Conservation (phyloP, 2,797 vertebrate genomes). For the Dryobates pubescens region DNA sequence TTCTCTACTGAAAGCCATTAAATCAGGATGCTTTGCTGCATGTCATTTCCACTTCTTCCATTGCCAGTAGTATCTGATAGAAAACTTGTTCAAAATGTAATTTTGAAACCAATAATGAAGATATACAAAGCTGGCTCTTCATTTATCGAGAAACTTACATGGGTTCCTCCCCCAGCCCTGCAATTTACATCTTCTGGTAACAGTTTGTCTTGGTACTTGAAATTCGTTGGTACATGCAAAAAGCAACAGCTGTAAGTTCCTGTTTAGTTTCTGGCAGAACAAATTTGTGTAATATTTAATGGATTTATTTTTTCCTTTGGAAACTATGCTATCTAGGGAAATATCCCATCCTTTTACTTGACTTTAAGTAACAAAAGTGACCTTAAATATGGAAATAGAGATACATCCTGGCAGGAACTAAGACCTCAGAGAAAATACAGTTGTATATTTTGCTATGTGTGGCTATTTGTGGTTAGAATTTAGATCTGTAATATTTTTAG, state of each 20-base stretch:
- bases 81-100: background rate
- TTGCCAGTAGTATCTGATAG: background rate
- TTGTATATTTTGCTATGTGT: background rate
- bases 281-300: background rate
- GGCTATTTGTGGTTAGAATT: background rate
- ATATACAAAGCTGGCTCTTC: background rate
- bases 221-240: background rate
- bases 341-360: background rate
- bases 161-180: background rate
- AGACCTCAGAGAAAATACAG: background rate
- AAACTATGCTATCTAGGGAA: background rate
- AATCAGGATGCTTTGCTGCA: background rate
- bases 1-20: background rate
- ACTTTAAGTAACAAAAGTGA: background rate
- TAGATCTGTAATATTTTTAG: background rate
- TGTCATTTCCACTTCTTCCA: background rate
- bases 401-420: background rate
- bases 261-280: background rate
- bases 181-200: background rate
- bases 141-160: background rate
- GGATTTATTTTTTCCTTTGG: background rate
- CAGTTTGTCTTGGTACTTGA: background rate
- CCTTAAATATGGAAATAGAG: background rate
- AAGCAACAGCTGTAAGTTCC: background rate
- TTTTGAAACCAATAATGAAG: background rate